These are phyloP conservation scores for Aleiodes alternator DNA, from an alignment of 2,888 invertebrate genomes.

Conservation along the genomic window DNA sequence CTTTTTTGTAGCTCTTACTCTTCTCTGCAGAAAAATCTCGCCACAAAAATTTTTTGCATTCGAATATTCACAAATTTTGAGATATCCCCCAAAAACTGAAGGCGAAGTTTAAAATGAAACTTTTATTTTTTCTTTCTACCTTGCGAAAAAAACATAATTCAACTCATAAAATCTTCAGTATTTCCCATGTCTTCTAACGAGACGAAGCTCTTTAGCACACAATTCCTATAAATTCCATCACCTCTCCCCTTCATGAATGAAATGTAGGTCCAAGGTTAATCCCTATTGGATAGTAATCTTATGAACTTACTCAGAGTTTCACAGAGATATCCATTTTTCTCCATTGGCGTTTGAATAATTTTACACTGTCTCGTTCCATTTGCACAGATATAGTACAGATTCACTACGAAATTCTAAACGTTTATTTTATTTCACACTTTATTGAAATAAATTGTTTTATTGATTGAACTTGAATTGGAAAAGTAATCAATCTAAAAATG, in stretches of 20 bases:
- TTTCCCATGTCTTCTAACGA: slow-evolving; percentile 12
- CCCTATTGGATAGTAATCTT: slow-evolving; percentile 48
- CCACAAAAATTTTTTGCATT: too few species aligned
- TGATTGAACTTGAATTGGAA: not conserved
- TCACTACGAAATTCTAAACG: slow-evolving; percentile 36
- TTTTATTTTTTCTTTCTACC: too few species aligned
- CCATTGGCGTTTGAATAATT: slow-evolving; percentile 10
- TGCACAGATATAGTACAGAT: slow-evolving; percentile 22
- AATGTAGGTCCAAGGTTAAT: slow-evolving; percentile 40
- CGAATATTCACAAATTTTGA: too few species aligned
- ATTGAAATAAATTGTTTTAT: not conserved
- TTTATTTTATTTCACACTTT: too few species aligned
- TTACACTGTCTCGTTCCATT: not conserved
- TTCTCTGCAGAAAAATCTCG: too few species aligned
- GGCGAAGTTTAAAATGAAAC: too few species aligned
- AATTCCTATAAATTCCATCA: slow-evolving; percentile 28
- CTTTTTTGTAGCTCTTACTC: too few species aligned
- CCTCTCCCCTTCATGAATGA: not conserved
- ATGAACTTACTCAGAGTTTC: slow-evolving; percentile 52
- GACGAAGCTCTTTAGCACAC: slow-evolving; percentile 39
- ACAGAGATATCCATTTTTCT: slow-evolving; percentile 27
- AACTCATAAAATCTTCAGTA: not conserved
- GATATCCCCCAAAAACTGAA: too few species aligned
- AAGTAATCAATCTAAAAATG: not conserved
- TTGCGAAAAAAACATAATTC: not conserved